These are phyloP conservation scores for Anhinga anhinga DNA, from an alignment of 2,113 vertebrate species.

Conservation along the genomic window DNA sequence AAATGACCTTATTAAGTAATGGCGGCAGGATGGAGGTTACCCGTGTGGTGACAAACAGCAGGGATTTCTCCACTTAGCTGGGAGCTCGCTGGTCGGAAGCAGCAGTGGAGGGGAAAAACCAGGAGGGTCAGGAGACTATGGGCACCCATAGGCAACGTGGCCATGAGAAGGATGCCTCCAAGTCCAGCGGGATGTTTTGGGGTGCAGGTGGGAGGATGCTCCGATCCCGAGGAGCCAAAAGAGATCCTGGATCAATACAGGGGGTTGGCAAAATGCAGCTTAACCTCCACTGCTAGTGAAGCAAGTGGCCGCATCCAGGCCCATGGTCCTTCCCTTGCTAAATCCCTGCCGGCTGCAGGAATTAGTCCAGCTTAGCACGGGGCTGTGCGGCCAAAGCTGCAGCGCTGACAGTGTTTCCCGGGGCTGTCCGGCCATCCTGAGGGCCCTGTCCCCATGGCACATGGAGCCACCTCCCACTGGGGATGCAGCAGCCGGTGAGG, in stretches of 20 bases:
- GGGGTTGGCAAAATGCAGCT: background rate
- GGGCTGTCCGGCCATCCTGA: fast-evolving
- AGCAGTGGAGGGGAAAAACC: background rate
- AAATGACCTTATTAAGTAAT: constrained; percentile 19
- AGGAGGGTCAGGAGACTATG: background rate
- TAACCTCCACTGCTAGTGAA: background rate
- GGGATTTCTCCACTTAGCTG: background rate
- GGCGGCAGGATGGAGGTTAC: fast-evolving
- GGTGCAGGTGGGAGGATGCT: background rate
- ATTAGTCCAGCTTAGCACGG: background rate
- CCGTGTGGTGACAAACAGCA: background rate
- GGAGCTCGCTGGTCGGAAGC: fast-evolving
- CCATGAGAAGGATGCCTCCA: background rate
- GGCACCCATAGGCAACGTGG: fast-evolving
- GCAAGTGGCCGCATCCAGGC: background rate
- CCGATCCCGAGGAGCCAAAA: background rate
- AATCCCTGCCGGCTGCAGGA: background rate
- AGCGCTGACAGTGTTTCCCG: fast-evolving
- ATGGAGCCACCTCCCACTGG: background rate
- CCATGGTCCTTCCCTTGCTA: background rate
- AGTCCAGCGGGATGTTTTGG: background rate
- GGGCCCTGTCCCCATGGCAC: background rate
- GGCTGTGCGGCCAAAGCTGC: background rate
- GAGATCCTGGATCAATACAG: background rate
- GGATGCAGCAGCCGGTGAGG: background rate